Conservation (phyloP, 2,888 invertebrate species). For the Synergus itoensis region DNA sequence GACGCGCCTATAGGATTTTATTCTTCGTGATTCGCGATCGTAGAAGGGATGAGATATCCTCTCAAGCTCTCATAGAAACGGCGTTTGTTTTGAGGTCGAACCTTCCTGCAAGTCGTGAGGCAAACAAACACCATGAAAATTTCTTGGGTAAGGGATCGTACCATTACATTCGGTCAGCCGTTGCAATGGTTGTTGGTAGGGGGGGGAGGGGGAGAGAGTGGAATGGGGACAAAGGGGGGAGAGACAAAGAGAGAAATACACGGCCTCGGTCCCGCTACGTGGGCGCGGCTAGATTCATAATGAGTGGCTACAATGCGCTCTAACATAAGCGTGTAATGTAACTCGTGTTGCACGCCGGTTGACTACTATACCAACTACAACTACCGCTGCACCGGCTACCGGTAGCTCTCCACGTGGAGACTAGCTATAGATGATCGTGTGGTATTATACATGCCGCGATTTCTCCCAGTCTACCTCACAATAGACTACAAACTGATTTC, state of each 20-base stretch:
- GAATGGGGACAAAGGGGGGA: not conserved
- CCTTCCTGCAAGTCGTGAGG: conserved; percentile 28
- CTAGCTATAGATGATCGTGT: not conserved
- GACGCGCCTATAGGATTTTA: conserved; percentile 43
- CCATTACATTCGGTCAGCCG: conserved; percentile 42
- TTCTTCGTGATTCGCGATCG: conserved; percentile 28
- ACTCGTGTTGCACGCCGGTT: conserved; percentile 8
- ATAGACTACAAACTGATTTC: conserved; percentile 18
- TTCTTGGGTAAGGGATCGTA: conserved; percentile 37
- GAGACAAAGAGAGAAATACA: conserved; percentile 54
- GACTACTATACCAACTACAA: not conserved
- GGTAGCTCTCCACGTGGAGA: conserved; percentile 35
- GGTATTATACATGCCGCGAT: conserved; percentile 6
- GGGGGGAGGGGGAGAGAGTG: not conserved
- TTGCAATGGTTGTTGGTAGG: not conserved
- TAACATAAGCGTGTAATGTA: conserved; percentile 44
- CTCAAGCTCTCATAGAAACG: not conserved
- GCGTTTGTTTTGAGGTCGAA: conserved; percentile 27
- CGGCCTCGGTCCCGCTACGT: conserved; percentile 73
- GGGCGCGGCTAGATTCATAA: conserved; percentile 72
- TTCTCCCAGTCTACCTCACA: conserved; percentile 17
- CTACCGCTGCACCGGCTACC: conserved; percentile 35
- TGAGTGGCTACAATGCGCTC: conserved; percentile 63
- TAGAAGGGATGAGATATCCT: conserved; percentile 17
- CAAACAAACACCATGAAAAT: conserved; percentile 26